Conservation (phyloP, 1,140 invertebrate species). For the Arion vulgaris region DNA sequence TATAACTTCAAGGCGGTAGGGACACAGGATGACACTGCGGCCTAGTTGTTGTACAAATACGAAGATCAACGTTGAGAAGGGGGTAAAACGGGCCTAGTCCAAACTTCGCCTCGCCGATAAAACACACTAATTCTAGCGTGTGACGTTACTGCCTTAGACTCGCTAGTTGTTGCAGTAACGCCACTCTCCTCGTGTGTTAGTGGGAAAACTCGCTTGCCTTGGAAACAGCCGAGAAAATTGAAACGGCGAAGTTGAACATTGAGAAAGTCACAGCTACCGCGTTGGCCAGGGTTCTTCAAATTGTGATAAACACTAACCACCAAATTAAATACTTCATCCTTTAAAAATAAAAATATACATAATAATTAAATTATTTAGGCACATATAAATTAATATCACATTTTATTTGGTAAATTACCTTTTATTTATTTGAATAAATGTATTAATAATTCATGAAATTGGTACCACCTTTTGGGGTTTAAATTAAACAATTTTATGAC, state of each 20-base stretch:
- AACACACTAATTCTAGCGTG: constrained; percentile 20
- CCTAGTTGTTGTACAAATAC: constrained; percentile 34
- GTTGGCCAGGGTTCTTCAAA: too few relatives aligned
- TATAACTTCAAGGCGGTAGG: neutral
- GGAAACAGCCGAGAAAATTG: neutral
- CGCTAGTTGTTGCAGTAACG: neutral
- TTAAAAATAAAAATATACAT: too few relatives aligned
- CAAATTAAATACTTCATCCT: too few relatives aligned
- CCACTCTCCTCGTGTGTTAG: neutral
- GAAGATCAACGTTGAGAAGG: neutral
- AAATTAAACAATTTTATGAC: too few relatives aligned
- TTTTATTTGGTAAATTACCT: too few relatives aligned
- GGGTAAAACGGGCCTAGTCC: neutral
- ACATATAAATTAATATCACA: too few relatives aligned
- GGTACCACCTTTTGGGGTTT: too few relatives aligned
- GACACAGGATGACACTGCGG: constrained; percentile 34
- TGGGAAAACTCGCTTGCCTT: neutral
- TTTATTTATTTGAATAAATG: too few relatives aligned
- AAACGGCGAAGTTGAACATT: neutral
- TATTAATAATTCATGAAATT: too few relatives aligned
- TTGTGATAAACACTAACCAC: too few relatives aligned
- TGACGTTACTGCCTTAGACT: neutral
- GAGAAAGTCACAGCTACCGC: neutral
- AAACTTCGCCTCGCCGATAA: neutral
- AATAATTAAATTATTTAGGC: too few relatives aligned